Base-by-base conservation (phyloP, 2,113 vertebrate species). In the Beaufortia kweichowensis region DNA sequence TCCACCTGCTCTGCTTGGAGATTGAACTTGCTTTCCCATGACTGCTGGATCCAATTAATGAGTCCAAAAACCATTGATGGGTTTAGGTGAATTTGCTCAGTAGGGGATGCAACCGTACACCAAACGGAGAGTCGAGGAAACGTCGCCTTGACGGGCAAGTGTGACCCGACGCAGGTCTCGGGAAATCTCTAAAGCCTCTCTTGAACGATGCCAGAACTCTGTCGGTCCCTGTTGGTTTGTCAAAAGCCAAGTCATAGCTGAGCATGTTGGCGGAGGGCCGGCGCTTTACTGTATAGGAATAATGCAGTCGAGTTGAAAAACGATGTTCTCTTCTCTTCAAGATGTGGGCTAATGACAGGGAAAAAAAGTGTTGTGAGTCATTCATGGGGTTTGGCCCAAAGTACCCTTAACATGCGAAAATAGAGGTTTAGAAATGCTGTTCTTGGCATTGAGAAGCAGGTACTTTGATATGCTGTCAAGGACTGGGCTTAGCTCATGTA, bases 1-100 rank as follows among this genome's bases (percentile, higher is more conserved):
- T 67, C 71, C 76, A 83, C 72, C 76, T 79, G 70, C 74, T 78
- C 29, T 6, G 76, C 48, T 43, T 65, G 57, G 56, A 55, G 77
- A 75, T 69, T n/a, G n/a, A n/a, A n/a, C n/a, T n/a, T 24, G 2
- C 57, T 21, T 62, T 24, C 50, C 75, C 41, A 72, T 10, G 8
- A 41, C 66, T 46, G 50, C 71, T 76, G 55, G 71, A 76, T 39
- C 57, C 60, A 72, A 78, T 81, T 71, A 83, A 78, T 55, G 53
- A 66, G 75, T 59, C 57, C 9, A 63, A 75, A 23, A 65, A 33
- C 11, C 59, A 48, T 68, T 23, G 23, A 39, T 71, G 59, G 64
- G 41, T 77, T 59, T 9, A 61, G 31, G 68, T 77, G 75, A 81
- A 41, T 77, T 71, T 73, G 50, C 66, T 69, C 69, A 73, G 64